Conservation (phyloP, 2,888 invertebrate genomes). For the Auanema sp. region DNA sequence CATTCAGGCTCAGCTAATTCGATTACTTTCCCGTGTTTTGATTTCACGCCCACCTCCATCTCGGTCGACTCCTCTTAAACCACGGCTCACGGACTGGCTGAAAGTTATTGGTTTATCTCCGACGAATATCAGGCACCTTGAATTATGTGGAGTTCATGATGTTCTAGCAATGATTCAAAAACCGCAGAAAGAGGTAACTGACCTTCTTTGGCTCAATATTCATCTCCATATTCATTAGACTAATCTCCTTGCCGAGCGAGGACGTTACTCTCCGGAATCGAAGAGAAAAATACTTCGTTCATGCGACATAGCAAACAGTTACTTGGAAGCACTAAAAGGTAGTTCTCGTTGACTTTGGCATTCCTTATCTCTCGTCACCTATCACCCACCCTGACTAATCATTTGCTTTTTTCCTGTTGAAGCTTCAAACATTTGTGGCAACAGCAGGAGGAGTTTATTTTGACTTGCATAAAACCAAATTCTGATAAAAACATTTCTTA, state of each 20-base stretch:
- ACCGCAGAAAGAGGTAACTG: conserved; percentile 30
- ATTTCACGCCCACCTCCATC: conserved; percentile 8
- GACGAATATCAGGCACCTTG: conserved; percentile 39
- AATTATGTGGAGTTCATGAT: conserved; percentile 33
- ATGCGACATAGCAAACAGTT: conserved; percentile 4
- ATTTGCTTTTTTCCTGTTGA: too few relatives aligned
- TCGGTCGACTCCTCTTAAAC: conserved; percentile 1
- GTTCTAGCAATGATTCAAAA: conserved; percentile 28
- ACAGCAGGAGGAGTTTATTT: too few relatives aligned
- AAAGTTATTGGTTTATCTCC: conserved; percentile 32
- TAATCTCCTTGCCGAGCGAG: conserved; percentile 37
- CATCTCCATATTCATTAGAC: conserved; percentile 21
- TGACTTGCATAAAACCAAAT: too few relatives aligned
- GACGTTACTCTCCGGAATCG: conserved; percentile 36
- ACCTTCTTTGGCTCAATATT: neutral
- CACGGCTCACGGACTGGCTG: conserved; percentile 27
- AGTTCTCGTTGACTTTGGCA: too few relatives aligned
- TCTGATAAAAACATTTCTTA: too few relatives aligned
- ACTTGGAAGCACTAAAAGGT: neutral
- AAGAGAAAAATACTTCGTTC: conserved; percentile 35
- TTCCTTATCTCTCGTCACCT: too few relatives aligned
- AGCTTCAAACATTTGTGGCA: too few relatives aligned
- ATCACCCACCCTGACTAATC: too few relatives aligned
- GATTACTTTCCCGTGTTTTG: conserved; percentile 14
- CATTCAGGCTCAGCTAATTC: conserved; percentile 13